These are phyloP conservation scores for Sturmia bella DNA, from an alignment of 2,888 invertebrate genomes.

Conservation along the genomic window DNA sequence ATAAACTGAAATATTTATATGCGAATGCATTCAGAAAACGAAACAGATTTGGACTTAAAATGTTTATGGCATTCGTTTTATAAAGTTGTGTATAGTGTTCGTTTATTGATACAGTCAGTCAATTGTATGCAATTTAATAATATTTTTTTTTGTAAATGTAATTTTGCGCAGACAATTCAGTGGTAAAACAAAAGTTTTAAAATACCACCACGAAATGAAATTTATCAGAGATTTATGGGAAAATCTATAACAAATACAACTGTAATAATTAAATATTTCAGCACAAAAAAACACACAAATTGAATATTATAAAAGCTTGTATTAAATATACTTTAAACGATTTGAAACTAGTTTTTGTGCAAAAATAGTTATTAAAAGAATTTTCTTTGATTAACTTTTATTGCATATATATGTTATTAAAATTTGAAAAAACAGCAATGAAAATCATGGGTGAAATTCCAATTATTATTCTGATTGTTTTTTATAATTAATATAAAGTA, in stretches of 20 bases:
- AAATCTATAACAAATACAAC: conserved; percentile 22
- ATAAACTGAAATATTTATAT: conserved; percentile 30
- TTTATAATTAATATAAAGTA: too few relatives aligned
- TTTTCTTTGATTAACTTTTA: too few relatives aligned
- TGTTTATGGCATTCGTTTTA: not conserved
- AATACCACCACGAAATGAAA: conserved; percentile 10
- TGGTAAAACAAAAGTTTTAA: not conserved
- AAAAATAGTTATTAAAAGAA: too few relatives aligned
- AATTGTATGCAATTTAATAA: conserved; percentile 25
- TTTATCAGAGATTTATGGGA: conserved; percentile 14
- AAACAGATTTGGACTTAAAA: conserved; percentile 39
- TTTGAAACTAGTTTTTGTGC: not conserved
- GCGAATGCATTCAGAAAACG: conserved; percentile 20
- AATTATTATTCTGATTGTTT: too few relatives aligned
- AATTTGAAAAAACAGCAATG: too few relatives aligned
- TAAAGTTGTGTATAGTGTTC: not conserved
- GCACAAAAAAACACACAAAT: conserved; percentile 5
- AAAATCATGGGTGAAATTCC: too few relatives aligned
- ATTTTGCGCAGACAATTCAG: not conserved
- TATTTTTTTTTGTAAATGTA: not conserved
- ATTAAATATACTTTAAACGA: not conserved
- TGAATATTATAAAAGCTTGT: not conserved
- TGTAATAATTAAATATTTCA: conserved; percentile 12
- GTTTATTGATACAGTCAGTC: conserved; percentile 10
- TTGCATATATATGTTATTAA: too few relatives aligned